A percentile compares a stretch with the other conserved stretches of the same genome.
Conservation (phyloP, 92 coral and sea anemone species). For the Epizoanthus rinbou region DNA sequence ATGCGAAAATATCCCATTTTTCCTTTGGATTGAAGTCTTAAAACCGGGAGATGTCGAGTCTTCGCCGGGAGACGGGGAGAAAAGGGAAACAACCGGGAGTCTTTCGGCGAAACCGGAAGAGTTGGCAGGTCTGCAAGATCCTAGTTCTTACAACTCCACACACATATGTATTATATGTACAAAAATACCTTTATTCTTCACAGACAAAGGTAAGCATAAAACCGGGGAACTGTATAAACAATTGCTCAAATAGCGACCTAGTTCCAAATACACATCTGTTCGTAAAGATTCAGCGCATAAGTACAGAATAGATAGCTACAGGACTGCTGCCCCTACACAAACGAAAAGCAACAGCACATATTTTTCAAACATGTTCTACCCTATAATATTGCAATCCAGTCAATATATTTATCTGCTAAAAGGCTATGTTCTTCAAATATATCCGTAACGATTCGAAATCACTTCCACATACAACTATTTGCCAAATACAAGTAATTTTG, state of each 20-base stretch:
- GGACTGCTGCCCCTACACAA: not conserved
- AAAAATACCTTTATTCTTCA: constrained; percentile 60
- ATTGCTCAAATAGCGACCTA: not conserved
- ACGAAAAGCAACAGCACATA: not conserved
- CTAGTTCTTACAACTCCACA: not conserved
- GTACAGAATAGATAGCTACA: not conserved
- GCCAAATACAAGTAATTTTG: not conserved
- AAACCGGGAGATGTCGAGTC: too few species aligned
- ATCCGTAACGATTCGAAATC: not conserved
- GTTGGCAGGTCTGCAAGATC: too few species aligned
- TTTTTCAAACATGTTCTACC: not conserved
- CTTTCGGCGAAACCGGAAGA: too few species aligned
- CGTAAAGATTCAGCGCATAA: not conserved
- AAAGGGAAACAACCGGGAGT: too few species aligned
- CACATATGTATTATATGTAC: not conserved
- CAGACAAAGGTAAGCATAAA: constrained; percentile 38
- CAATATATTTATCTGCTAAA: constrained; percentile 6
- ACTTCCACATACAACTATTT: not conserved
- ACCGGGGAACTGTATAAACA: constrained; percentile 19
- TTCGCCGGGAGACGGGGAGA: too few species aligned
- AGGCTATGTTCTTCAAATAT: not conserved
- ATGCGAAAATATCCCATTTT: too few species aligned
- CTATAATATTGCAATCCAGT: not conserved
- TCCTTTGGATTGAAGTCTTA: too few species aligned
- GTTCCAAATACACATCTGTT: not conserved